A percentile compares a stretch with the other conserved stretches of the same genome.
Evolutionary conservation across 2,888 invertebrate genomes (phyloP).

Genomic region (Amphimallon solstitiale): DNA sequence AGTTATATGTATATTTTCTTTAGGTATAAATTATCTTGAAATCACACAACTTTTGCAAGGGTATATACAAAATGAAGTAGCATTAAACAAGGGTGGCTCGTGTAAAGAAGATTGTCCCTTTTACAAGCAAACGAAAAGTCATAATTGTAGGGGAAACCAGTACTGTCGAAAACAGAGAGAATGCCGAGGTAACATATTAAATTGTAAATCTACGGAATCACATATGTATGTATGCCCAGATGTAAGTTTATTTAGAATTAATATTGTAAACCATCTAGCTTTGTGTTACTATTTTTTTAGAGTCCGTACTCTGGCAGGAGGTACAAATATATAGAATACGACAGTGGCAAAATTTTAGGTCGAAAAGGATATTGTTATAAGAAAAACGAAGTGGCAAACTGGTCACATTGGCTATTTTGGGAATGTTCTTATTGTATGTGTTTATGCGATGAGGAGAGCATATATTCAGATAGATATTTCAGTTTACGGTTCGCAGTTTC

Average conservation of each 20-base stretch:
- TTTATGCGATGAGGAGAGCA: constrained; percentile 65
- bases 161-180: background rate
- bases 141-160: background rate
- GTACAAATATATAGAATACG: constrained; percentile 81
- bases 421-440: constrained; percentile 75
- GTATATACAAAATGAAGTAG: constrained; percentile 84
- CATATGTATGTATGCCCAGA: constrained; percentile 61
- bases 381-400: constrained; percentile 72
- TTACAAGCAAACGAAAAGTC: background rate
- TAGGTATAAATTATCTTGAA: constrained; percentile 74
- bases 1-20: constrained; percentile 11
- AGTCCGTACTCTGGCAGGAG: constrained; percentile 65
- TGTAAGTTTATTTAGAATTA: constrained; percentile 43
- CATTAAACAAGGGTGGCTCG: constrained; percentile 74
- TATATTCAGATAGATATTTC: constrained; percentile 65
- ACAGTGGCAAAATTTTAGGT: constrained; percentile 74
- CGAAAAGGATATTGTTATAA: constrained; percentile 64
- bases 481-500: constrained; percentile 61
- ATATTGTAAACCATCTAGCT: background rate
- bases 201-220: constrained; percentile 47
- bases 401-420: constrained; percentile 84
- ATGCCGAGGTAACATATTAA: constrained; percentile 35
- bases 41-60: constrained; percentile 82
- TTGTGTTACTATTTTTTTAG: constrained; percentile 44
- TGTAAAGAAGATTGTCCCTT: constrained; percentile 69